phyloP scores from a whole-genome alignment of 2,888 invertebrate species.

The Drosophila emarginata region DNA sequence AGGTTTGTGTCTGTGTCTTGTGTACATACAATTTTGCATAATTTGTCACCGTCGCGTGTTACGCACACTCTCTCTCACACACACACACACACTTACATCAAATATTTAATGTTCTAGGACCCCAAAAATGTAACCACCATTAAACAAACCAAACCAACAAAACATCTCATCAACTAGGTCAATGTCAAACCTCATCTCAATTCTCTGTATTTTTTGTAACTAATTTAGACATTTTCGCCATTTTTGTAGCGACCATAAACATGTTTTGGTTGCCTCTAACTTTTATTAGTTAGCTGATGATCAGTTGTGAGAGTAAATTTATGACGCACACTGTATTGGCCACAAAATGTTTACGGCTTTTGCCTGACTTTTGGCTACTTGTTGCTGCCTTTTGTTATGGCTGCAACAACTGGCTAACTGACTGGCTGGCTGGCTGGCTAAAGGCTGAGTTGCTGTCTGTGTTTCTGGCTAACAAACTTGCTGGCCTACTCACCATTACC shows the following conservation, averaged over 20 bases:
- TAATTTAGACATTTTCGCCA: conserved; percentile 71
- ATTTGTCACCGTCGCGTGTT: conserved; percentile 39
- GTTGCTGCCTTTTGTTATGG: neutral
- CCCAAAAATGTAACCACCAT: conserved; percentile 5
- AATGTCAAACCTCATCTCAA: conserved; percentile 42
- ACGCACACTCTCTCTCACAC: neutral
- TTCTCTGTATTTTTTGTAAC: neutral
- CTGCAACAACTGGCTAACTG: neutral
- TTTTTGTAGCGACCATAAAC: conserved; percentile 39
- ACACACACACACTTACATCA: too few species aligned
- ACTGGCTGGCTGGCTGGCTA: too few species aligned
- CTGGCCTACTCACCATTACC: too few species aligned
- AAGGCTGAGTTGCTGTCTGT: too few species aligned
- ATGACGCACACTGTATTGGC: conserved; percentile 56
- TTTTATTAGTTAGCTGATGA: conserved; percentile 53
- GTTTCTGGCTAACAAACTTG: too few species aligned
- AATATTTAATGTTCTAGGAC: conserved; percentile 4
- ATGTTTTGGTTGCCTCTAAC: conserved; percentile 26
- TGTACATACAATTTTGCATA: conserved; percentile 44
- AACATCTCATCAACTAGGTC: conserved; percentile 47
- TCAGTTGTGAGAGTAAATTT: conserved; percentile 45
- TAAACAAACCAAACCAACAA: neutral
- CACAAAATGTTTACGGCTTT: conserved; percentile 52
- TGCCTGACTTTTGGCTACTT: conserved; percentile 17
- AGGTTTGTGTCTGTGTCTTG: conserved; percentile 8